A percentile compares a stretch with the other conserved stretches of the same genome.
phyloP scores from a whole-genome alignment of 2,797 vertebrate species.

The Astyanax mexicanus region DNA sequence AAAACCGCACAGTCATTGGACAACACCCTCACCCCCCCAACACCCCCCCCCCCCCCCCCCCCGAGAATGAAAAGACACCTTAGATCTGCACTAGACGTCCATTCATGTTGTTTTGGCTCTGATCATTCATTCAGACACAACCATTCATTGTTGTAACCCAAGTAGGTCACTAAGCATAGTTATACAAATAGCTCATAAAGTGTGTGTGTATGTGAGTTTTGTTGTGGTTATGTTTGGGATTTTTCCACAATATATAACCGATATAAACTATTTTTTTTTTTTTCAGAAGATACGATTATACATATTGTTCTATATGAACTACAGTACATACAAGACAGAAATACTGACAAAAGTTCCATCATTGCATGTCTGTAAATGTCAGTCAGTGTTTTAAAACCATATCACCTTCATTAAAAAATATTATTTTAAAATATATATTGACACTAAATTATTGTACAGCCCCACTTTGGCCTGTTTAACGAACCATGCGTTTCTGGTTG shows the following conservation, averaged over 20 bases:
- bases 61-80: conserved; percentile 2
- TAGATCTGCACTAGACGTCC: not conserved
- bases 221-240: not conserved
- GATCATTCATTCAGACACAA: conserved; percentile 1
- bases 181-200: not conserved
- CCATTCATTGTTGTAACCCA: not conserved
- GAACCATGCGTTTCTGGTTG: not conserved
- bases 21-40: too few species aligned
- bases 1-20: not conserved
- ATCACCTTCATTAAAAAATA: too few species aligned
- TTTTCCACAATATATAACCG: not conserved
- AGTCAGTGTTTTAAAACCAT: conserved; percentile 8
- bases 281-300: too few species aligned
- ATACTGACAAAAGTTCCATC: too few species aligned
- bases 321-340: too few species aligned
- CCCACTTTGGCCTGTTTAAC: conserved; percentile 10
- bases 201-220: not conserved
- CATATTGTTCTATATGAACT: too few species aligned
- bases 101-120: not conserved
- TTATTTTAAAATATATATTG: too few species aligned
- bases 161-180: conserved; percentile 22
- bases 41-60: too few species aligned
- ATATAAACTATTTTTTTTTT: too few species aligned
- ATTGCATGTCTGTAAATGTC: too few species aligned
- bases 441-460: too few species aligned